phyloP scores from a whole-genome alignment of 2,113 vertebrate species.

The Theristicus caerulescens region DNA sequence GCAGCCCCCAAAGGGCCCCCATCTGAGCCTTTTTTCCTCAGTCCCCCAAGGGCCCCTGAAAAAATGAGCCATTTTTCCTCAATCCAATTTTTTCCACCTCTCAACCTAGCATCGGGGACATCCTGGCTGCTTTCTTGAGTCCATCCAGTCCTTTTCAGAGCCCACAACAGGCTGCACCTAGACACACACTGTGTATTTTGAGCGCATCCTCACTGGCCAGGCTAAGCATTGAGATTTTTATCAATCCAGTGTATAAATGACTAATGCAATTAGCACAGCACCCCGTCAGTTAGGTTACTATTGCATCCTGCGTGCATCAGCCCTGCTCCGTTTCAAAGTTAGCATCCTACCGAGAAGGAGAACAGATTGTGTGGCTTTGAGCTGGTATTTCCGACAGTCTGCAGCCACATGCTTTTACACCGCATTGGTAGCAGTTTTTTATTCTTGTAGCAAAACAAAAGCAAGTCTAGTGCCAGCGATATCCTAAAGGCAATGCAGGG shows the following conservation, averaged over 20 bases:
- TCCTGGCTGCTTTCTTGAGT: background rate
- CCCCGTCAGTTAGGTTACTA: background rate
- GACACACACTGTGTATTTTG: rapidly evolving
- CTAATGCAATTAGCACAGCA: background rate
- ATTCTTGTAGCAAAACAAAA: background rate
- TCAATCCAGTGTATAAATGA: background rate
- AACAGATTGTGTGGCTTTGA: background rate
- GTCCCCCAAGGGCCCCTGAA: too few relatives aligned
- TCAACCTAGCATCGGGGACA: rapidly evolving
- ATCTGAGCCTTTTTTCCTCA: background rate
- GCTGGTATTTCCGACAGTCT: background rate
- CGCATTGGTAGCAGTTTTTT: background rate
- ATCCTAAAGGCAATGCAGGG: background rate
- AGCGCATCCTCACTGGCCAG: background rate
- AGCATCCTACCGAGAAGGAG: background rate
- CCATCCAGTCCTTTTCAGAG: background rate
- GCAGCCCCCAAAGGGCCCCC: background rate
- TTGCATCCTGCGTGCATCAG: background rate
- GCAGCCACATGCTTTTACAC: background rate
- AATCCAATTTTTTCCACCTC: background rate
- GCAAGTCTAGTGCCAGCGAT: background rate
- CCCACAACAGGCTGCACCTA: background rate
- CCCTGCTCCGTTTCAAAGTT: background rate
- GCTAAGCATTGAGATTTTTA: background rate
- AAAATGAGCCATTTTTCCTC: background rate